Conservation (phyloP, 2,888 invertebrate genomes). For the Ariolimax columbianus region DNA sequence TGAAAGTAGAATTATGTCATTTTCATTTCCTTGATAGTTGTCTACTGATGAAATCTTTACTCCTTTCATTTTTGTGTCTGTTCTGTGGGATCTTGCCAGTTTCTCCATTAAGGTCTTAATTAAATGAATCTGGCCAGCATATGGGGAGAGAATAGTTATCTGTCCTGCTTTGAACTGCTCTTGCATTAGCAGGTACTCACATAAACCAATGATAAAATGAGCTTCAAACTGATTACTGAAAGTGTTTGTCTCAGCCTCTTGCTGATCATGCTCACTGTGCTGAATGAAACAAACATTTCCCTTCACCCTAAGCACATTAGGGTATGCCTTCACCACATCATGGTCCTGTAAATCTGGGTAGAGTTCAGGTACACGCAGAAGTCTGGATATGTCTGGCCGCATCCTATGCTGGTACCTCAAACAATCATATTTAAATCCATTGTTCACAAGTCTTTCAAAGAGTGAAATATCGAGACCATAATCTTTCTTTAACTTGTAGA, state of each 20-base stretch:
- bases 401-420: constrained; percentile 83
- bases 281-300: constrained; percentile 73
- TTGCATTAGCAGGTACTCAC: constrained; percentile 72
- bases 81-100: constrained; percentile 56
- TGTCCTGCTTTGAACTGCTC: constrained; percentile 66
- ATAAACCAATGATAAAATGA: constrained; percentile 63
- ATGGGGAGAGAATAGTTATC: constrained; percentile 75
- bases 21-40: constrained; percentile 78
- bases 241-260: constrained; percentile 66
- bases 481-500: constrained; percentile 84
- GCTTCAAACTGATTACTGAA: constrained; percentile 74
- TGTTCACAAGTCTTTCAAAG: constrained; percentile 88
- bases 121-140: constrained; percentile 64
- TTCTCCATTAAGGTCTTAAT: constrained; percentile 26
- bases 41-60: constrained; percentile 72
- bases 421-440: constrained; percentile 82
- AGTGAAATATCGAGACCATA: constrained; percentile 87
- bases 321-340: constrained; percentile 63
- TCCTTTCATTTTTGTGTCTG: constrained; percentile 63
- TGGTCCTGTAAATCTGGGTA: constrained; percentile 73
- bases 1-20: constrained; percentile 77
- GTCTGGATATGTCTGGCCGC: constrained; percentile 74
- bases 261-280: constrained; percentile 66
- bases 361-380: constrained; percentile 67
- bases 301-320: constrained; percentile 65